Percentiles rank a stretch among this genome's conserved stretches.
These are phyloP conservation scores for Chloromyia formosa DNA, from an alignment of 2,888 invertebrate species.

Conservation along the genomic window DNA sequence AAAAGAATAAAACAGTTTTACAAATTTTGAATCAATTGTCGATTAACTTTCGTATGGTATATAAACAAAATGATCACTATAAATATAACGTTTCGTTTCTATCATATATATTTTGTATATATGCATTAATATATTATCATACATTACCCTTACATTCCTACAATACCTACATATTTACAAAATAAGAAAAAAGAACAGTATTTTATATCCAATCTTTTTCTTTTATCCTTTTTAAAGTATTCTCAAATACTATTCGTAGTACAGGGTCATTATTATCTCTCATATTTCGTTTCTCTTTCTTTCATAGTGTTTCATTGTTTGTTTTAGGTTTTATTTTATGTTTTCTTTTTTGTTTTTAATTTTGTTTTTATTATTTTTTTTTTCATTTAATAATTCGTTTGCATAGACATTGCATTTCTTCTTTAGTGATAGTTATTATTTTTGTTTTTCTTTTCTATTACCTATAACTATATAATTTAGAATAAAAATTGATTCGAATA, in stretches of 20 bases:
- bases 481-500: slow-evolving; percentile 12
- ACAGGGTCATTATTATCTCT: neutral
- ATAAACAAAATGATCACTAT: neutral
- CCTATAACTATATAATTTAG: neutral
- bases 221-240: slow-evolving; percentile 1
- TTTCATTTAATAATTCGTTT: neutral
- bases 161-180: slow-evolving; percentile 31
- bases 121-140: neutral
- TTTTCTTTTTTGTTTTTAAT: too few species aligned
- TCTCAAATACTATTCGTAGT: neutral
- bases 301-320: too few species aligned
- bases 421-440: neutral
- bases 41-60: neutral
- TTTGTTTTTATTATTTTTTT: neutral
- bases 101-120: neutral
- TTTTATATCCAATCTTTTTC: slow-evolving; percentile 4
- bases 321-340: too few species aligned
- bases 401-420: neutral
- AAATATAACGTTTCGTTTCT: slow-evolving; percentile 6
- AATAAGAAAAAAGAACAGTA: neutral
- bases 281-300: too few species aligned
- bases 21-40: too few species aligned
- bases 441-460: neutral
- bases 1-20: neutral
- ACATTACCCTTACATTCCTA: slow-evolving; percentile 29